phyloP scores from a whole-genome alignment of 2,113 vertebrate species.

The Epinephelus lanceolatus region DNA sequence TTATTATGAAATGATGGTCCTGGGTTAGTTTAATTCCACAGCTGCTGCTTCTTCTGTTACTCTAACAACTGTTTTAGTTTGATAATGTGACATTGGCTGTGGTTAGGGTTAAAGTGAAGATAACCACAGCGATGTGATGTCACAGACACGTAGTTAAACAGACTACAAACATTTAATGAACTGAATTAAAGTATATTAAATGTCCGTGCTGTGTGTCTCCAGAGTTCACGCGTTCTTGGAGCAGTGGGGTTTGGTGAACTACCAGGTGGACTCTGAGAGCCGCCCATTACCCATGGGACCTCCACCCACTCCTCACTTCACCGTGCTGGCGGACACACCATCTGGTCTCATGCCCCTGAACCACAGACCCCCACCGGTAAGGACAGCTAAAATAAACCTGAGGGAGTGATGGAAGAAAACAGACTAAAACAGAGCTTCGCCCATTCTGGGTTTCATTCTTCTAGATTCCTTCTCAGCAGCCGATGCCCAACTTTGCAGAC shows the following conservation, averaged over 20 bases:
- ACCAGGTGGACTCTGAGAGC: conserved; percentile 97
- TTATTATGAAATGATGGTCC: too few species aligned
- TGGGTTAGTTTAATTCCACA: too few species aligned
- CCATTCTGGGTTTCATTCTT: accelerated
- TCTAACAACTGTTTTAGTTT: too few species aligned
- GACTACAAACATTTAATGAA: too few species aligned
- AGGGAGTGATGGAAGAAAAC: neutral
- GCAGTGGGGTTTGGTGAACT: conserved; percentile 98
- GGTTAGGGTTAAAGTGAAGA: too few species aligned
- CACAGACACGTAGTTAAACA: too few species aligned
- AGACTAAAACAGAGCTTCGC: neutral
- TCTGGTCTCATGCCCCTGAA: conserved; percentile 96
- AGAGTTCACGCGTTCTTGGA: conserved; percentile 98
- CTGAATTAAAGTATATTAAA: too few species aligned
- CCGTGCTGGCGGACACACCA: conserved; percentile 94
- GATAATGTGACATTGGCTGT: too few species aligned
- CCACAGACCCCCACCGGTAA: conserved; percentile 83
- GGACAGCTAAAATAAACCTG: neutral
- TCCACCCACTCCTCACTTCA: conserved; percentile 97
- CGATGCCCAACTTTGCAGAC: conserved; percentile 94
- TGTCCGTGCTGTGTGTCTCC: neutral
- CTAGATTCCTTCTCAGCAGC: conserved; percentile 93
- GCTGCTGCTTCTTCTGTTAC: too few species aligned
- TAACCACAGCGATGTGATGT: too few species aligned
- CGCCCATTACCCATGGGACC: conserved; percentile 97